phyloP scores from a whole-genome alignment of 2,888 invertebrate genomes.

The Ichneumon xanthorius region DNA sequence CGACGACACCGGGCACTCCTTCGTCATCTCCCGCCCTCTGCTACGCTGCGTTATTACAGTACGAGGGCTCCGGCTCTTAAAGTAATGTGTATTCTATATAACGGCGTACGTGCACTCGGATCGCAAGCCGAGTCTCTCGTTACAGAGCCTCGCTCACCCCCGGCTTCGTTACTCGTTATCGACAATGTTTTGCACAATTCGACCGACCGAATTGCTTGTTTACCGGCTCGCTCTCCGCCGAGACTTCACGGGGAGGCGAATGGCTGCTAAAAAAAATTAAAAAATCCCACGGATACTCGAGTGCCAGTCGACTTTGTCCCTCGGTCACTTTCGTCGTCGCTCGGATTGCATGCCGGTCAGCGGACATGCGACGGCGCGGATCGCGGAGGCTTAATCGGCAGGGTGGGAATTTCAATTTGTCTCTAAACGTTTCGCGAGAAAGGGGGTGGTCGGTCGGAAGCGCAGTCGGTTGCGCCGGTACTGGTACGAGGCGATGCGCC shows the following conservation, averaged over 20 bases:
- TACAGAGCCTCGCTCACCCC: not conserved
- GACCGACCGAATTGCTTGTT: constrained; percentile 29
- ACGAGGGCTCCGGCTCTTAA: not conserved
- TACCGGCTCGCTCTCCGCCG: not conserved
- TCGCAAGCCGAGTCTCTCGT: constrained; percentile 4
- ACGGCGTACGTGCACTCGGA: not conserved
- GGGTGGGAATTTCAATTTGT: constrained; percentile 69
- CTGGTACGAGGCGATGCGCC: not conserved
- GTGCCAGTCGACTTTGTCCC: not conserved
- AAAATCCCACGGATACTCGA: not conserved
- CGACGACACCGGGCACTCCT: constrained; percentile 62
- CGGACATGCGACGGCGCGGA: not conserved
- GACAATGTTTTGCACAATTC: constrained; percentile 25
- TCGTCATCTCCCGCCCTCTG: constrained; percentile 39
- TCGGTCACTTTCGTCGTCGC: not conserved
- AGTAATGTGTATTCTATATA: constrained; percentile 12
- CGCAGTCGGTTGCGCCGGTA: not conserved
- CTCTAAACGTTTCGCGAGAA: constrained; percentile 69
- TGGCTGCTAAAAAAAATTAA: not conserved
- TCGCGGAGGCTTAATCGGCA: constrained; percentile 56
- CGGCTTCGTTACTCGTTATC: constrained; percentile 42
- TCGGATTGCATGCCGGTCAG: constrained; percentile 1
- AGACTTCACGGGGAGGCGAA: constrained; percentile 7
- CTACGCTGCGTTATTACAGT: constrained; percentile 24
- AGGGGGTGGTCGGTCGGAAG: constrained; percentile 34